Evolutionary conservation across 2,888 invertebrate species (phyloP), one percentile per base, ranked within the genome.

Genomic region (Brachyptera putata): DNA sequence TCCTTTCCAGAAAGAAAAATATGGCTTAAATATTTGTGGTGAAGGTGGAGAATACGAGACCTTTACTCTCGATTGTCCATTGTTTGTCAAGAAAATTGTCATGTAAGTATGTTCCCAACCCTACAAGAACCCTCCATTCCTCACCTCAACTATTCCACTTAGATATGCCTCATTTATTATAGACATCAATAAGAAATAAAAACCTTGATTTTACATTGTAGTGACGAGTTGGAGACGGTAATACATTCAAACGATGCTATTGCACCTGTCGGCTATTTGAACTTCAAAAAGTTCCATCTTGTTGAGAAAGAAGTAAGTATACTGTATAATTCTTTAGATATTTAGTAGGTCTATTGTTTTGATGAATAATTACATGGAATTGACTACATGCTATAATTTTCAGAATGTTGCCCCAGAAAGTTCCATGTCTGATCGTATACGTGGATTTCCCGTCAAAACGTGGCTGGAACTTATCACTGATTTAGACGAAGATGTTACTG

Each of bases 31-130:
- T 78, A 86, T 96, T 41, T 97, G 96, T 76, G 99, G 99, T 18
- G 99, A 99, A 79, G 99, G 99, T 49, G 99, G 99, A 57, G 99
- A 99, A 76, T 99, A 96, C 74, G 99, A 99, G 79, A 95, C 97
- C 26, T 91, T 99, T 74, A 96, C 96, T 5, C 79, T 97, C 63
- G 96, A 99, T 79, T 98, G 98, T 76, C 97, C 98, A 4, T 80
- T 99, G 63, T 98, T 96, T 78, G 87, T 84, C 73, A 92, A 92
- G 76, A 84, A 85, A 72, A 87, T 97, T 76, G 83, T 90, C 67
- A 83, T 96, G 94, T 95, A 79, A 87, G 91, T 86, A 70, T 69
- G 43, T 57, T 57, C 48, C 37, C 21, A 34, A n/a, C n/a, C n/a
- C n/a, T n/a, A n/a, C 25, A 50, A 30, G 49, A 25, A 50, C 16